phyloP scores from a whole-genome alignment of 1,140 invertebrate species.

The Wiebesia pumilae region DNA sequence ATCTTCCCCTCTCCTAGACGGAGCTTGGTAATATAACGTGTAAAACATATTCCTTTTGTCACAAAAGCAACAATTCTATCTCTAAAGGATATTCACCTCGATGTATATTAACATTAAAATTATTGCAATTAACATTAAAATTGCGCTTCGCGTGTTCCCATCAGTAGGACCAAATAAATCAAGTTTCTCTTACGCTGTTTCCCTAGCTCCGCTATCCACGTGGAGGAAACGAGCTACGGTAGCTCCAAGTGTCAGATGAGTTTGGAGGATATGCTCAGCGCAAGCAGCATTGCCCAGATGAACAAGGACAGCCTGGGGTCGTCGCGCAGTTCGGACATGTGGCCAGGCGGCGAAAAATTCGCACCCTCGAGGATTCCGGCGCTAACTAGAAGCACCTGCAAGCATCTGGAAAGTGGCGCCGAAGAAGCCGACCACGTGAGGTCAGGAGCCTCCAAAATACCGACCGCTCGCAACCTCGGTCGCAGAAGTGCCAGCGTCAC shows the following conservation, averaged over 20 bases:
- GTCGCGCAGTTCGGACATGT: slow-evolving; percentile 42
- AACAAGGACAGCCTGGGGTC: slow-evolving; percentile 45
- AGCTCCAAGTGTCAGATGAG: slow-evolving; percentile 66
- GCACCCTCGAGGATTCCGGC: slow-evolving; percentile 65
- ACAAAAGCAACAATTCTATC: too few relatives aligned
- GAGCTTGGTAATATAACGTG: too few relatives aligned
- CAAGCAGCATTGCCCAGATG: slow-evolving; percentile 53
- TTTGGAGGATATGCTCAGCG: slow-evolving; percentile 66
- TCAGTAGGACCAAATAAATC: too few relatives aligned
- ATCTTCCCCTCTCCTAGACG: too few relatives aligned
- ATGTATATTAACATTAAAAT: too few relatives aligned
- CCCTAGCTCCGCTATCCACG: slow-evolving; percentile 64
- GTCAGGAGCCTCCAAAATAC: slow-evolving; percentile 63
- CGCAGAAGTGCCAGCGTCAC: slow-evolving; percentile 74
- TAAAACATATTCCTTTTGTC: too few relatives aligned
- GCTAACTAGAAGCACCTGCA: slow-evolving; percentile 47
- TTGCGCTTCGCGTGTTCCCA: too few relatives aligned
- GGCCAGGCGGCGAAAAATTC: slow-evolving; percentile 57
- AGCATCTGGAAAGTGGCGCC: not conserved
- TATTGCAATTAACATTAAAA: too few relatives aligned
- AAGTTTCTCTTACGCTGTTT: too few relatives aligned
- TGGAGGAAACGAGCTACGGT: slow-evolving; percentile 62
- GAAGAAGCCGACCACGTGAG: slow-evolving; percentile 32
- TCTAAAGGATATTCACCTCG: too few relatives aligned
- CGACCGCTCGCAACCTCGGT: slow-evolving; percentile 61